Evolutionary conservation across 2,113 vertebrate species (phyloP).

Genomic region (Antennarius striatus): DNA sequence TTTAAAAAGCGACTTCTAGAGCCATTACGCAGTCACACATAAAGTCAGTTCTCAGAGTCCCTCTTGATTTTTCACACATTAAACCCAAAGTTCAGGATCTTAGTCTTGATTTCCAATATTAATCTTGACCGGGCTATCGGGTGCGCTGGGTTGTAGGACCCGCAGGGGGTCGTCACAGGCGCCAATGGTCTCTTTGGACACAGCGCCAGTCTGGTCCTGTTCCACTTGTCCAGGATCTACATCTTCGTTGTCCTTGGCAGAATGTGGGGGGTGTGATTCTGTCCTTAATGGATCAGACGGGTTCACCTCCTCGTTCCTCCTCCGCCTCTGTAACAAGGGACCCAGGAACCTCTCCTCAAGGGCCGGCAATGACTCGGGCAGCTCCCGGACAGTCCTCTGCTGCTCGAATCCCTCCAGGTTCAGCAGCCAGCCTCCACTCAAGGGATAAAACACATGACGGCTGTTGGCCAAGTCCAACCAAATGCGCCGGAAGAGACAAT

Average conservation of each 20-base stretch:
- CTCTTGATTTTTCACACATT: background rate
- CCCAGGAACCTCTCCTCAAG: slow-evolving; percentile 73
- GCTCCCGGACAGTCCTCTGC: slow-evolving; percentile 49
- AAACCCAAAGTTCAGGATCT: slow-evolving; percentile 15
- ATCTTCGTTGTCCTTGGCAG: slow-evolving; percentile 30
- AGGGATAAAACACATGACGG: slow-evolving; percentile 79
- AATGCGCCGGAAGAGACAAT: slow-evolving; percentile 49
- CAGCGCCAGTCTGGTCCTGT: slow-evolving; percentile 52
- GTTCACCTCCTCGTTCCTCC: slow-evolving; percentile 79
- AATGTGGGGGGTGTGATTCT: slow-evolving; percentile 47
- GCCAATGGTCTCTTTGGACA: slow-evolving; percentile 78
- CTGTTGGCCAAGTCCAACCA: slow-evolving; percentile 26
- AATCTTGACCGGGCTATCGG: slow-evolving; percentile 71
- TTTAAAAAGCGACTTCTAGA: background rate
- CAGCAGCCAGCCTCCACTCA: slow-evolving; percentile 71
- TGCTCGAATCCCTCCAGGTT: slow-evolving; percentile 72
- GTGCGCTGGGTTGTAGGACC: slow-evolving; percentile 75
- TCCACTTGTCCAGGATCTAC: slow-evolving; percentile 32
- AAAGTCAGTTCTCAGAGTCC: background rate
- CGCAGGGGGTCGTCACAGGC: slow-evolving; percentile 81
- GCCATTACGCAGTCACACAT: background rate
- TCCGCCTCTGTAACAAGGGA: slow-evolving; percentile 73
- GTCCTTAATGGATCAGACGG: slow-evolving; percentile 80
- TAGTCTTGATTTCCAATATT: slow-evolving; percentile 64
- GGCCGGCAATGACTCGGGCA: slow-evolving; percentile 64